These are phyloP conservation scores for Pterobdella sp. DNA, from an alignment of 2,888 invertebrate genomes.

Conservation along the genomic window DNA sequence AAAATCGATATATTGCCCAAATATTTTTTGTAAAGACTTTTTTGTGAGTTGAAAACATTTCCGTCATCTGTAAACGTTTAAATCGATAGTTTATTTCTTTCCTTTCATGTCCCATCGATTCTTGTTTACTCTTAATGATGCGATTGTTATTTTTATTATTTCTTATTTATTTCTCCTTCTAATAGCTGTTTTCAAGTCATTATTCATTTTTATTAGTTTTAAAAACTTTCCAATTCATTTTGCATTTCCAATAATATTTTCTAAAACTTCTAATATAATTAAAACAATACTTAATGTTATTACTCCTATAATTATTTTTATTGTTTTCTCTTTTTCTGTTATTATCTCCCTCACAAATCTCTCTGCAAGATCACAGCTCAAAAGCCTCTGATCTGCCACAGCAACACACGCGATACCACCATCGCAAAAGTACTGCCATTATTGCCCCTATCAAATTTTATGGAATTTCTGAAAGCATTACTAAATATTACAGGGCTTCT, in stretches of 20 bases:
- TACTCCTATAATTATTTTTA: conserved; percentile 12
- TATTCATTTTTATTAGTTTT: conserved; percentile 12
- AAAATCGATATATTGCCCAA: too few relatives aligned
- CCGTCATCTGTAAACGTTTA: too few relatives aligned
- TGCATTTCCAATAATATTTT: conserved; percentile 7
- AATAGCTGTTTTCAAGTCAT: neutral
- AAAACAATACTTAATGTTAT: conserved; percentile 24
- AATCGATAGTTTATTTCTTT: too few relatives aligned
- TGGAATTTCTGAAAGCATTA: too few relatives aligned
- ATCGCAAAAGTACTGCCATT: too few relatives aligned
- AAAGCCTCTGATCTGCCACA: too few relatives aligned
- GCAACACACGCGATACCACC: too few relatives aligned
- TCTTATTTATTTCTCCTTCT: neutral
- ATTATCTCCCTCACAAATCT: neutral
- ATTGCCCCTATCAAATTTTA: neutral
- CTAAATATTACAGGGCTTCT: too few relatives aligned
- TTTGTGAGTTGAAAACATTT: too few relatives aligned
- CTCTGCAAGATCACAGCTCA: too few relatives aligned
- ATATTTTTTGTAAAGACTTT: too few relatives aligned
- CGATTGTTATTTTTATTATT: conserved; percentile 19
- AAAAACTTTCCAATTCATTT: conserved; percentile 8
- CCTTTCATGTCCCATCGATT: too few relatives aligned
- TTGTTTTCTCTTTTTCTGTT: conserved; percentile 2
- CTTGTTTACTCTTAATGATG: conserved; percentile 22
- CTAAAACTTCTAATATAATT: conserved; percentile 26